Base-by-base conservation (phyloP, 1,140 invertebrate genomes). In the Drosophila willistoni region DNA sequence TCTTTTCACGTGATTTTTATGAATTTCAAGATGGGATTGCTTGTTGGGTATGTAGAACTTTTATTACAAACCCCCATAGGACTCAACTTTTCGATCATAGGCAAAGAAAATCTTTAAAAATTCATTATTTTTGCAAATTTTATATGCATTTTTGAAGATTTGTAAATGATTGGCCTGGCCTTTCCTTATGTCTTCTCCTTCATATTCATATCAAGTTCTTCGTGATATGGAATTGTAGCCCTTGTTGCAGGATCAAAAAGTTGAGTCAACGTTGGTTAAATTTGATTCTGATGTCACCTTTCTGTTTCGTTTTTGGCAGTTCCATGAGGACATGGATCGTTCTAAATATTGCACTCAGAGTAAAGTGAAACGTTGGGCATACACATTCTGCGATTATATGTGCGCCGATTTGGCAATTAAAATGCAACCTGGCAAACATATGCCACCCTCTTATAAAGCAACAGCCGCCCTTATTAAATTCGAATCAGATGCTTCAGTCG, bases 271-370 rank as follows among this genome's bases (percentile, higher is more conserved):
- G 29, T 6, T 29, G 29, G 0, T 29, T 29, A 6, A 7, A 29
- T 7, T 29, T 29, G 5, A 29, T 29, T 29, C 29, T 29, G 1
- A 29, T 29, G 22, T 25, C 22, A 25, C 0, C 5, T 29, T 29
- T 29, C 7, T 33, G 19, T 17, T 39, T 29, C 0, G 57, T 25
- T 41, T 47, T 39, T 68, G 44, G 7, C 25, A 90, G 86, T 85
- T 42, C 33, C 86, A 90, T 13, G 83, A 92, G 33, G 79, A 91
- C 0, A 68, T 68, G 10, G 91, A 92, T 63, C 81, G 76, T 6
- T 29, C 70, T 9, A 83, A 80, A 60, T 90, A 91, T 41, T 92
- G 91, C 29, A 73, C 83, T 0, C 79, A 76, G 14, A 91, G 91
- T 4, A 64, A 41, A 56, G 91, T 92, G 0, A 68, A 56, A 0